phyloP scores from a whole-genome alignment of 1,140 invertebrate species.

The Trichonephila inaurata region DNA sequence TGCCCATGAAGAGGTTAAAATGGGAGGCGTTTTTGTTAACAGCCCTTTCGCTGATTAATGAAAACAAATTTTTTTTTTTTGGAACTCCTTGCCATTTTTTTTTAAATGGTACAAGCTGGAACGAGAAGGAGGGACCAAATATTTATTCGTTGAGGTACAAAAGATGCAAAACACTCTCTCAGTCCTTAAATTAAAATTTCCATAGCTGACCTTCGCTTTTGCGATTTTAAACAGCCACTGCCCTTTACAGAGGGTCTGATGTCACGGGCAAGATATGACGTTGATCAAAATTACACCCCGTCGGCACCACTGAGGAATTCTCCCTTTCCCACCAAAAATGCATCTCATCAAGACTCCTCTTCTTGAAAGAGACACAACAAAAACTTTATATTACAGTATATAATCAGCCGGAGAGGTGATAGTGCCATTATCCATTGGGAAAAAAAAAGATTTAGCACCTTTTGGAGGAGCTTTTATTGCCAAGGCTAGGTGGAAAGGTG shows the following conservation, averaged over 20 bases:
- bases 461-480: neutral
- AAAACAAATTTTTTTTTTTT: too few species aligned
- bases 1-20: too few species aligned
- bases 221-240: neutral
- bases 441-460: neutral
- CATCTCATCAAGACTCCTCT: neutral
- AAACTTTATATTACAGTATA: conserved; percentile 28
- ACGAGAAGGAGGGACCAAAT: too few species aligned
- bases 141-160: too few species aligned
- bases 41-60: too few species aligned
- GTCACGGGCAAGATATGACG: neutral
- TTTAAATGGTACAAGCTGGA: too few species aligned
- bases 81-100: too few species aligned
- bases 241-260: neutral
- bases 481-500: neutral
- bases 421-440: neutral
- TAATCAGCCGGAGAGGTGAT: conserved; percentile 3
- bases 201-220: neutral
- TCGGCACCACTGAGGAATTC: neutral
- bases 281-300: conserved; percentile 3
- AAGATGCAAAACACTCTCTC: too few species aligned
- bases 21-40: too few species aligned
- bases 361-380: conserved; percentile 16
- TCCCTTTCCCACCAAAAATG: neutral
- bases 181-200: too few species aligned